These are phyloP conservation scores for Fabriciana adippe DNA, from an alignment of 2,888 invertebrate genomes.

Conservation along the genomic window DNA sequence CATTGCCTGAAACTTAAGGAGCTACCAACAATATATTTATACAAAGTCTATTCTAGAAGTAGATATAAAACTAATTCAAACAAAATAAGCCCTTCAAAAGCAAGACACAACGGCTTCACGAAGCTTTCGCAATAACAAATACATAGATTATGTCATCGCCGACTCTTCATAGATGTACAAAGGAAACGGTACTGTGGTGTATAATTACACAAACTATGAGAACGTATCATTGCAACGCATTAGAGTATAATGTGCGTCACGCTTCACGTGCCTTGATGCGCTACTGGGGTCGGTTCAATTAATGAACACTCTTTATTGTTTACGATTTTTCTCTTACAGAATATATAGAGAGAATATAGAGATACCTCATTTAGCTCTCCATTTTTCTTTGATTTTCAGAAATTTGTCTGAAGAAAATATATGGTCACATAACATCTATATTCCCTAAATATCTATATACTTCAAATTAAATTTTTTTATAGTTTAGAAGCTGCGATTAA, in stretches of 20 bases:
- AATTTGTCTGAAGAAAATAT: too few relatives aligned
- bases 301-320: slow-evolving; percentile 7
- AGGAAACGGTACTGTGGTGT: slow-evolving; percentile 23
- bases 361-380: too few relatives aligned
- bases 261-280: slow-evolving; percentile 13
- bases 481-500: too few relatives aligned
- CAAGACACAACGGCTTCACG: neutral
- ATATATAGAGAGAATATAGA: neutral
- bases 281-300: neutral
- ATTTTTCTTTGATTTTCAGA: too few relatives aligned
- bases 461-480: too few relatives aligned
- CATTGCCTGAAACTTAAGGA: too few relatives aligned
- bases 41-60: too few relatives aligned
- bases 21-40: too few relatives aligned
- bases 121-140: slow-evolving; percentile 14
- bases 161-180: slow-evolving; percentile 19
- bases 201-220: slow-evolving; percentile 34
- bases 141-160: slow-evolving; percentile 18
- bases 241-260: slow-evolving; percentile 28
- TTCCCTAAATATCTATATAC: too few relatives aligned
- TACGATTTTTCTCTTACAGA: neutral
- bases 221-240: slow-evolving; percentile 32
- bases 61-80: neutral
- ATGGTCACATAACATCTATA: too few relatives aligned
- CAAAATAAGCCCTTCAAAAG: neutral